Base-by-base conservation (phyloP, 2,797 vertebrate genomes). In the Cryptoblepharus egeriae region DNA sequence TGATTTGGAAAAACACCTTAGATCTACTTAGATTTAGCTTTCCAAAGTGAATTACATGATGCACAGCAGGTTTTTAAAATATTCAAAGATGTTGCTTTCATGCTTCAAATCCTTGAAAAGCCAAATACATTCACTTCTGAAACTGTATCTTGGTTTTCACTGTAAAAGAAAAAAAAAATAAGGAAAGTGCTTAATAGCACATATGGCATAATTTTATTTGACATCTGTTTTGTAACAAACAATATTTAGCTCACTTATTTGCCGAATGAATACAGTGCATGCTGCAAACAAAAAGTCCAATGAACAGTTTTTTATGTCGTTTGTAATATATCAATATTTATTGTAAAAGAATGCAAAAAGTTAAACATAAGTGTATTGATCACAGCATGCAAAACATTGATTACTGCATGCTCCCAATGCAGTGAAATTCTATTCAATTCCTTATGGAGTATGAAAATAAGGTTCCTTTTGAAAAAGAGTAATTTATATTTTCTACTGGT, bases 331-430 rank as follows among this genome's bases (percentile, higher is more conserved):
- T 96, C 95, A 96, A 95, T 96, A 95, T 96, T 96, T 96, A 95
- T 95, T 82, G 72, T 91, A 90, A 93, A 95, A 94, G 93, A 94
- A 95, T 92, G 91, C 92, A 94, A 94, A 95, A 94, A 93, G 92
- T 95, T 95, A 95, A 95, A 96, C 95, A 94, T 94, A 95, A 95
- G 94, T 90, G 85, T 94, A 94, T 96, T 95, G 95, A 95, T 95
- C 90, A 91, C 90, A 92, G 93, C 94, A 94, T 94, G 94, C 94
- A 95, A 95, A 95, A 95, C 93, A 96, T 96, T 91, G 93, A 96
- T 98, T 97, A 97, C 97, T 97, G 95, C 95, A 93, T 80, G 96
- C 97, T 97, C 96, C 97, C 96, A 97, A 97, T 96, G 97, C 96
- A 96, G 97, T 96, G 95, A 95, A 97, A 96, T 91, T 95, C 94